Evolutionary conservation across 2,797 vertebrate species (phyloP).

Genomic region (Phaenicophaeus curvirostris): DNA sequence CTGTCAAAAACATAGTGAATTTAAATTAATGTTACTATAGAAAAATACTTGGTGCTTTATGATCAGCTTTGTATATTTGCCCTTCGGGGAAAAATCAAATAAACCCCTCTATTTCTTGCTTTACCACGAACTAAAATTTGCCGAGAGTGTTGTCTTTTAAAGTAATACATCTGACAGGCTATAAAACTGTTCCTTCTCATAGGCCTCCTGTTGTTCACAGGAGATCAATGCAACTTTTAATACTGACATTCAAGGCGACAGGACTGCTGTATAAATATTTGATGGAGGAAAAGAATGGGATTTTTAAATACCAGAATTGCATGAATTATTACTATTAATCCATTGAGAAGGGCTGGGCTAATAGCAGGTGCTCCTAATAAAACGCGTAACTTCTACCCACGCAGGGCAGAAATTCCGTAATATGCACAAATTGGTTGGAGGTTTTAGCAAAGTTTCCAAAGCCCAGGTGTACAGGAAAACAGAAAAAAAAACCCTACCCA

Average conservation of each 20-base stretch:
- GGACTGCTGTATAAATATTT: background rate
- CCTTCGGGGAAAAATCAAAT: background rate
- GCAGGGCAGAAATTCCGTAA: background rate
- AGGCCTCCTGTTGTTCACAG: background rate
- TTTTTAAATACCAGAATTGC: background rate
- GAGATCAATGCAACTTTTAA: background rate
- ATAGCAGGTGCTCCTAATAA: background rate
- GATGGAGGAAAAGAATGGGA: background rate
- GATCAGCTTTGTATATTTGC: background rate
- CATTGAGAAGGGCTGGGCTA: background rate
- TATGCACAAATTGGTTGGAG: background rate
- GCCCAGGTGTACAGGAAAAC: background rate
- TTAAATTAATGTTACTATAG: background rate
- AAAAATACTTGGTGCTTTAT: background rate
- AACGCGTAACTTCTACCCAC: background rate
- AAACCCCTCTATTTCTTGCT: background rate
- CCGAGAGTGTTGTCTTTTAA: background rate
- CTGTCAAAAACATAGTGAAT: background rate
- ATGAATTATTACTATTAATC: background rate
- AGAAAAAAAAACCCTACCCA: background rate
- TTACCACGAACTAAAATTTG: background rate
- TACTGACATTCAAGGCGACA: background rate
- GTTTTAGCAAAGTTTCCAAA: background rate
- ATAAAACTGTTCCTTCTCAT: background rate
- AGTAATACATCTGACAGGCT: background rate